Percentiles rank a stretch among this genome's conserved stretches.
Evolutionary conservation across 2,888 invertebrate genomes (phyloP).

Genomic region (Diploptera punctata): DNA sequence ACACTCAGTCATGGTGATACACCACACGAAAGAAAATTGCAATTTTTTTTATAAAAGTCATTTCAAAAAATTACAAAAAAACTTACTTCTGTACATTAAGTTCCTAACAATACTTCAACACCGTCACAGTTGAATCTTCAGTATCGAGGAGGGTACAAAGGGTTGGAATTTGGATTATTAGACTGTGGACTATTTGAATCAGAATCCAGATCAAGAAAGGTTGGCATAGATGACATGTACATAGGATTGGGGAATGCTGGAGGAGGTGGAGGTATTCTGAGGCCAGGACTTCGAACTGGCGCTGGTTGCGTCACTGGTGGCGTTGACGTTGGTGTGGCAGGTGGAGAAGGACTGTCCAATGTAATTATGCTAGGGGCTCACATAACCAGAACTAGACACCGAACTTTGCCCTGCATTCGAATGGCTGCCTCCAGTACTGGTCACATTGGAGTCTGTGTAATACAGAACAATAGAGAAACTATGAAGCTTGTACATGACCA

Average conservation of each 20-base stretch:
- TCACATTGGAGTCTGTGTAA: no score
- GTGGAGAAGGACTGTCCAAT: conserved; percentile 69
- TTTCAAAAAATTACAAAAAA: neutral
- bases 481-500: no score
- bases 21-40: neutral
- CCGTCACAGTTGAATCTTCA: neutral
- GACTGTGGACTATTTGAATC: conserved; percentile 33
- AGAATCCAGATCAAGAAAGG: conserved; percentile 34
- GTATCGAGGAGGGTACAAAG: neutral
- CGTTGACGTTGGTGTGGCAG: conserved; percentile 48
- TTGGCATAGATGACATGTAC: conserved; percentile 12
- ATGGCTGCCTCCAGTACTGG: neutral
- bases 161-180: neutral
- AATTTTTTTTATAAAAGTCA: neutral
- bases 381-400: conserved; percentile 68
- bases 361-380: conserved; percentile 68
- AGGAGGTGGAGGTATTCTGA: neutral
- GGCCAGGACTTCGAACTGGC: conserved; percentile 11
- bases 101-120: neutral
- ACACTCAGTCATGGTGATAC: neutral
- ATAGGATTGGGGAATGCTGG: conserved; percentile 9
- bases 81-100: neutral
- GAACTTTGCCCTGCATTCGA: conserved; percentile 45
- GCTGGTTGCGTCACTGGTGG: neutral
- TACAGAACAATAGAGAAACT: no score